phyloP scores from a whole-genome alignment of 2,888 invertebrate genomes.

The Tetragonisca angustula region DNA sequence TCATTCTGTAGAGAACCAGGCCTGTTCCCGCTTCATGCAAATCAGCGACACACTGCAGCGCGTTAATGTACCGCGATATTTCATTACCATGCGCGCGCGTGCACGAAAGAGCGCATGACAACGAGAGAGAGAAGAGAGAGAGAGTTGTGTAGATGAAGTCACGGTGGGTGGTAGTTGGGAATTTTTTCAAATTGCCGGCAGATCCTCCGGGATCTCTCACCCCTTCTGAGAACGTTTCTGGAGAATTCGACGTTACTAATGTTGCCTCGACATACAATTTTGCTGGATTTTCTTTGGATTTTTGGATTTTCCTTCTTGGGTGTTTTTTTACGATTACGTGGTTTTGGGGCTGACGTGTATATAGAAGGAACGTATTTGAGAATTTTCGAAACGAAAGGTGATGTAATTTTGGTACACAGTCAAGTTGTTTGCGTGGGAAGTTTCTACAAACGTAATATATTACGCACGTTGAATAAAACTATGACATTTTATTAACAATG shows the following conservation, averaged over 20 bases:
- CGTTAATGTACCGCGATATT: conserved; percentile 69
- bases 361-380: neutral
- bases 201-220: neutral
- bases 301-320: neutral
- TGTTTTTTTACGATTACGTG: too few relatives aligned
- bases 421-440: too few relatives aligned
- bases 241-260: neutral
- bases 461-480: too few relatives aligned
- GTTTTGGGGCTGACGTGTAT: too few relatives aligned
- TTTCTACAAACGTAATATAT: too few relatives aligned
- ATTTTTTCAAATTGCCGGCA: conserved; percentile 41
- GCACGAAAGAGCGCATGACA: neutral
- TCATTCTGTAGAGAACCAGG: conserved; percentile 59
- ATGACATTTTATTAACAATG: too few relatives aligned
- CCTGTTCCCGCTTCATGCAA: conserved; percentile 68
- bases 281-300: neutral
- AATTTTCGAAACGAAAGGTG: neutral
- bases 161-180: conserved; percentile 5
- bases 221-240: conserved; percentile 1
- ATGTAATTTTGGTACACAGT: neutral
- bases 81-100: conserved; percentile 53
- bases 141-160: conserved; percentile 1
- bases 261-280: neutral
- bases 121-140: neutral
- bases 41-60: conserved; percentile 55